Percentiles rank a stretch among this genome's conserved stretches.
Conservation (phyloP, 2,888 invertebrate genomes). For the Epinotia brunnichana region DNA sequence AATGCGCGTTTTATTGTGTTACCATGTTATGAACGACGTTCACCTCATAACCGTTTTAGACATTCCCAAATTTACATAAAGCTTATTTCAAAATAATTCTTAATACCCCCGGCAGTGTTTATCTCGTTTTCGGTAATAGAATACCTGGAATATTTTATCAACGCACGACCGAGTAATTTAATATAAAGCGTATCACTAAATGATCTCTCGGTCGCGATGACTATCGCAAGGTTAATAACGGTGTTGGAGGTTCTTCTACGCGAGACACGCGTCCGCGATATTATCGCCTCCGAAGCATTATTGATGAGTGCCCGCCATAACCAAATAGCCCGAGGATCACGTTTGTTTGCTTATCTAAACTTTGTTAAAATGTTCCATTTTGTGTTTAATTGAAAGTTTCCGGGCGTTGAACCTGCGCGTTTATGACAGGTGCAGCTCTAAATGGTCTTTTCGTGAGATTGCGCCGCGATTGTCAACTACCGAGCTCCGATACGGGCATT, state of each 20-base stretch:
- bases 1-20: slow-evolving; percentile 25
- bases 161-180: slow-evolving; percentile 84
- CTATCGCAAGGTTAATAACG: slow-evolving; percentile 81
- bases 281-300: slow-evolving; percentile 79
- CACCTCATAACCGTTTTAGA: slow-evolving; percentile 50
- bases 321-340: slow-evolving; percentile 81
- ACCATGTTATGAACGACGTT: slow-evolving; percentile 35
- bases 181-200: slow-evolving; percentile 84
- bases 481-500: slow-evolving; percentile 67
- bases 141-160: slow-evolving; percentile 82
- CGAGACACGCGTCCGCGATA: slow-evolving; percentile 80
- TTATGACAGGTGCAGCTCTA: slow-evolving; percentile 79
- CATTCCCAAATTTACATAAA: slow-evolving; percentile 53
- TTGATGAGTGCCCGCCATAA: slow-evolving; percentile 79
- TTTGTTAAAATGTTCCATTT: slow-evolving; percentile 70
- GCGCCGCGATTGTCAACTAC: slow-evolving; percentile 73
- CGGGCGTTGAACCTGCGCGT: slow-evolving; percentile 65
- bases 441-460: slow-evolving; percentile 83
- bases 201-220: slow-evolving; percentile 79
- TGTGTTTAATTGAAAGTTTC: slow-evolving; percentile 74
- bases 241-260: slow-evolving; percentile 77
- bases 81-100: slow-evolving; percentile 56
- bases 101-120: slow-evolving; percentile 74
- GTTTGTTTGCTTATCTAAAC: slow-evolving; percentile 79
- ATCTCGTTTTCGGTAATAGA: slow-evolving; percentile 82